phyloP scores from a whole-genome alignment of 2,888 invertebrate species.

The Allolobophora icterica region DNA sequence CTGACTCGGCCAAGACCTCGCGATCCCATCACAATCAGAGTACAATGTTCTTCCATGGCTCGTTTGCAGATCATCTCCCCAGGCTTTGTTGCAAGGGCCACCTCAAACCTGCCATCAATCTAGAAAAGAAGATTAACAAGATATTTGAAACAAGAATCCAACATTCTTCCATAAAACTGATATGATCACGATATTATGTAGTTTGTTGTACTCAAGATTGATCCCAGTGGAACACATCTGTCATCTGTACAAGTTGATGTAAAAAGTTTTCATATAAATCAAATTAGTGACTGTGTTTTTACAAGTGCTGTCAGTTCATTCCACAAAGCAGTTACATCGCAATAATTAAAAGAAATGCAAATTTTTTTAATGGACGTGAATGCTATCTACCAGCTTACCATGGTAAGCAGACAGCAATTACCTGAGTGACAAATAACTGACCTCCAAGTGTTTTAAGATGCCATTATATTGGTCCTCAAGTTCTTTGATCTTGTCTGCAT shows the following conservation, averaged over 20 bases:
- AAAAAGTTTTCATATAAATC: not conserved
- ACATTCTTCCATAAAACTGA: not conserved
- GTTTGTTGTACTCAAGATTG: not conserved
- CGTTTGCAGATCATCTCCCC: constrained; percentile 17
- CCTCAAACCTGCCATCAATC: not conserved
- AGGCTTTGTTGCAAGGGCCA: not conserved
- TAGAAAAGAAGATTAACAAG: not conserved
- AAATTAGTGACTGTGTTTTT: not conserved
- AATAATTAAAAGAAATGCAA: not conserved
- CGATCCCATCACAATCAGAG: not conserved
- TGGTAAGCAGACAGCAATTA: too few species aligned
- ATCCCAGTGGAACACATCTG: not conserved
- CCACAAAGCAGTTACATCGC: not conserved
- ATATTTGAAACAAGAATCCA: not conserved
- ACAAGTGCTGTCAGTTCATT: not conserved
- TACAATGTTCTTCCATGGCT: not conserved
- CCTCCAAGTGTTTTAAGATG: constrained; percentile 7
- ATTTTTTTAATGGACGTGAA: not conserved
- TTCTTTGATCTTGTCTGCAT: not conserved
- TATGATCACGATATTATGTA: not conserved
- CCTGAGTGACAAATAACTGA: not conserved
- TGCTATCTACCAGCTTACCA: too few species aligned
- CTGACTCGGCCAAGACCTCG: not conserved
- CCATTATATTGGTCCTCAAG: not conserved
- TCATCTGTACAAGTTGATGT: too few species aligned